phyloP scores from a whole-genome alignment of 2,888 invertebrate species.

The Noctua fimbriata region DNA sequence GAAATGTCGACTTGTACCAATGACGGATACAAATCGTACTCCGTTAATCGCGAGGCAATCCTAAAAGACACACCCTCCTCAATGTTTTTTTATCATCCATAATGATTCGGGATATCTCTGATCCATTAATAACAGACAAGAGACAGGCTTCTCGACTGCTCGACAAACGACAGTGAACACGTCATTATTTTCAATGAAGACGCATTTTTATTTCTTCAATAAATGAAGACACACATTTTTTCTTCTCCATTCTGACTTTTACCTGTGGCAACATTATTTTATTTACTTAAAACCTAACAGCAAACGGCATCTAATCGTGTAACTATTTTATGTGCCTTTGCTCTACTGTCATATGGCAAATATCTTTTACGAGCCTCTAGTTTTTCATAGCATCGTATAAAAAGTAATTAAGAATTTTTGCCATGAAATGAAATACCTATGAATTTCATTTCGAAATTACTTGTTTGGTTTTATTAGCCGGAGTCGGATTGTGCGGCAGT shows the following conservation, averaged over 20 bases:
- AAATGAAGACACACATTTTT: neutral
- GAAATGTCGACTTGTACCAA: constrained; percentile 49
- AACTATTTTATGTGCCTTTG: neutral
- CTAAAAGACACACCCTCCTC: constrained; percentile 66
- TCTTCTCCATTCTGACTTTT: neutral
- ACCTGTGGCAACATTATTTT: neutral
- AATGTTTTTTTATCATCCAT: neutral
- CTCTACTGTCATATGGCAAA: constrained; percentile 18
- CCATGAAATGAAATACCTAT: too few relatives aligned
- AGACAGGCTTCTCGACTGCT: neutral
- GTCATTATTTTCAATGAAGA: neutral
- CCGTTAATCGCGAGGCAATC: constrained; percentile 70
- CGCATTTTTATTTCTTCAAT: neutral
- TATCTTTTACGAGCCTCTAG: constrained; percentile 9
- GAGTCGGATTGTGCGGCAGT: neutral
- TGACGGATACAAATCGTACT: constrained; percentile 72
- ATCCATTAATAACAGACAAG: constrained; percentile 2
- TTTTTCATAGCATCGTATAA: neutral
- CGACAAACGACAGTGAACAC: neutral
- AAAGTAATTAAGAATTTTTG: neutral
- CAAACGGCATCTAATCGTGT: too few relatives aligned
- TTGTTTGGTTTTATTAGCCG: neutral
- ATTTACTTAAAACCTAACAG: neutral
- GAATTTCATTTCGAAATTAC: neutral
- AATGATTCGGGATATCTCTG: neutral